Evolutionary conservation across 2,113 vertebrate genomes (phyloP).

Genomic region (Clarias gariepinus): DNA sequence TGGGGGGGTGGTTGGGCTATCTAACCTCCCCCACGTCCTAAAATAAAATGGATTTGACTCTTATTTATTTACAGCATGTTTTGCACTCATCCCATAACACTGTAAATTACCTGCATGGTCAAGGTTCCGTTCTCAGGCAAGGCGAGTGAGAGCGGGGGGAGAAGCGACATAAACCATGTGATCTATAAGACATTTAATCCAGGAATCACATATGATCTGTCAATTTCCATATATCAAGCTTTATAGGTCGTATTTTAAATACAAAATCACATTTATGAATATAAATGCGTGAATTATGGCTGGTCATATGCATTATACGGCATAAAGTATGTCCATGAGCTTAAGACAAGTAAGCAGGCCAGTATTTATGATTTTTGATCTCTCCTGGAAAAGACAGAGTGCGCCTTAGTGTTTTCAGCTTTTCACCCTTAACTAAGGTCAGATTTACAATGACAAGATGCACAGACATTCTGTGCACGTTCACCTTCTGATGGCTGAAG

Average conservation of each 20-base stretch:
- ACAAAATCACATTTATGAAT: conserved; percentile 75
- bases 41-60: conserved; percentile 71
- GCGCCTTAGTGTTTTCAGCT: conserved; percentile 53
- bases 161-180: conserved; percentile 67
- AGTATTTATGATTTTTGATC: conserved; percentile 70
- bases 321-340: conserved; percentile 68
- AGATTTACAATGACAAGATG: conserved; percentile 12
- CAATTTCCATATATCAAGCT: conserved; percentile 77
- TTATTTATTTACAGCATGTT: conserved; percentile 83
- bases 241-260: conserved; percentile 79
- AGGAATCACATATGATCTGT: conserved; percentile 77
- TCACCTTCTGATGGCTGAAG: background rate
- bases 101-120: conserved; percentile 78
- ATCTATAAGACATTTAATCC: conserved; percentile 78
- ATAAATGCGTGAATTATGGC: conserved; percentile 74
- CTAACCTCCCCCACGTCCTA: conserved; percentile 57
- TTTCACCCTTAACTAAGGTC: conserved; percentile 48
- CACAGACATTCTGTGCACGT: background rate
- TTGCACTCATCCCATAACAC: conserved; percentile 79
- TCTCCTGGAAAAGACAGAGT: conserved; percentile 60
- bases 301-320: conserved; percentile 63
- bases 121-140: conserved; percentile 71
- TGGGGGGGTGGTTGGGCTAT: background rate
- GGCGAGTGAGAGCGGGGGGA: conserved; percentile 32
- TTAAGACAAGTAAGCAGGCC: conserved; percentile 61